Conservation (phyloP, 2,797 vertebrate species). For the Karalla daura region DNA sequence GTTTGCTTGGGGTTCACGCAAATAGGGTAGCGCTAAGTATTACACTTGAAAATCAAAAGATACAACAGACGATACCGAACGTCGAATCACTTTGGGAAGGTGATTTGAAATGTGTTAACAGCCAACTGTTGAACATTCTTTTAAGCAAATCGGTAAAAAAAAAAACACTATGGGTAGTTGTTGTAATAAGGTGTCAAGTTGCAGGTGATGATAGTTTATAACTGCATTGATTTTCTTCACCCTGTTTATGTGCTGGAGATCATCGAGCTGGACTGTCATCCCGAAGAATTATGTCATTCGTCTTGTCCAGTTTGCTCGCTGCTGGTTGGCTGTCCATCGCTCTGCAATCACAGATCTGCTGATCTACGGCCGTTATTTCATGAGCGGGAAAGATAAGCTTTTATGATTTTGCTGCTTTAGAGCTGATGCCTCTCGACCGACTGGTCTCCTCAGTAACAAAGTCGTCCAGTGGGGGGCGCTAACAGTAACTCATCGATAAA, state of each 20-base stretch:
- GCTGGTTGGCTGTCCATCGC: not conserved
- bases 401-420: not conserved
- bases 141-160: constrained; percentile 3
- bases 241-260: not conserved
- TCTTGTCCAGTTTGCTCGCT: not conserved
- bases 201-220: constrained; percentile 17
- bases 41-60: no score
- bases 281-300: not conserved
- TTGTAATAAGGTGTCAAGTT: constrained; percentile 11
- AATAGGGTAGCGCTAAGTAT: no score
- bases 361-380: no score
- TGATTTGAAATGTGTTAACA: no score
- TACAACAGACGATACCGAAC: no score
- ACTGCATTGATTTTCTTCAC: constrained; percentile 15
- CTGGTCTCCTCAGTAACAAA: not conserved
- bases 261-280: not conserved
- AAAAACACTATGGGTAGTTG: constrained; percentile 1
- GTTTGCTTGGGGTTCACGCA: not conserved
- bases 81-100: not conserved
- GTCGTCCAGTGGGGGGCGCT: constrained; percentile 21
- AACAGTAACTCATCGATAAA: not conserved
- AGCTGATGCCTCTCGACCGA: not conserved
- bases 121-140: not conserved
- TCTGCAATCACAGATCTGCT: no score
- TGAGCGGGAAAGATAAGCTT: not conserved